Base-by-base conservation (phyloP, 2,888 invertebrate genomes). In the Gerris lacustris region DNA sequence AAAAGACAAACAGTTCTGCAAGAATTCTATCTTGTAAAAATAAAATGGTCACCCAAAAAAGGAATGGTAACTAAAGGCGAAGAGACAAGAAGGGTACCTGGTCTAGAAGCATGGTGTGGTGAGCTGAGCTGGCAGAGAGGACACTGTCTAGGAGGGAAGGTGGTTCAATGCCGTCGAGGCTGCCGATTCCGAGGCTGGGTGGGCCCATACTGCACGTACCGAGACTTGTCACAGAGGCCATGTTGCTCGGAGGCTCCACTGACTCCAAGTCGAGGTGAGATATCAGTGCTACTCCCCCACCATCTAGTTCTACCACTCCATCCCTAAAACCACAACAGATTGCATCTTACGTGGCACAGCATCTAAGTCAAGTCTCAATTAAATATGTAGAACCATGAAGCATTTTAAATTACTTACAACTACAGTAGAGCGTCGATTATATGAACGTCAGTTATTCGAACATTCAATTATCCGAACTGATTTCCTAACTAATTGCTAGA, bases 161-260 rank as follows among this genome's bases (percentile, higher is more conserved):
- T 5, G 93, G 92, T 78, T 91, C 91, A 5, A 92, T 86, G 74
- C 89, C 88, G 47, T 94, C 93, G 45, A 92, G 80, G 78, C 91
- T 90, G 66, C 84, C 81, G 63, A 82, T 83, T 73, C 82, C 82
- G 1, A 82, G 78, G 76, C 87, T 87, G 2, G 55, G 15, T 5
- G 55, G 55, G 2, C 55, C 45, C 31, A 31, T 31, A 68, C 55
- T 55, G 86, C 82, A 44, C 45, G 63, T 45, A 47, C 63, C 66
- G n/a, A 69, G 43, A n/a, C 6, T 18, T 5, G 72, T 78, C 17
- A 74, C 71, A 45, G 73, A 76, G 71, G 90, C 90, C 87, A 92
- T 88, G 74, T 89, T 85, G 0, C 91, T 90, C 0, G 94, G 92
- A 5, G 92, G 92, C 78, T 91, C 91, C 4, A 92, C 86, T n/a